A percentile compares a stretch with the other conserved stretches of the same genome.
These are phyloP conservation scores for Meliscaeva auricollis DNA, from an alignment of 2,888 invertebrate species.

Conservation along the genomic window DNA sequence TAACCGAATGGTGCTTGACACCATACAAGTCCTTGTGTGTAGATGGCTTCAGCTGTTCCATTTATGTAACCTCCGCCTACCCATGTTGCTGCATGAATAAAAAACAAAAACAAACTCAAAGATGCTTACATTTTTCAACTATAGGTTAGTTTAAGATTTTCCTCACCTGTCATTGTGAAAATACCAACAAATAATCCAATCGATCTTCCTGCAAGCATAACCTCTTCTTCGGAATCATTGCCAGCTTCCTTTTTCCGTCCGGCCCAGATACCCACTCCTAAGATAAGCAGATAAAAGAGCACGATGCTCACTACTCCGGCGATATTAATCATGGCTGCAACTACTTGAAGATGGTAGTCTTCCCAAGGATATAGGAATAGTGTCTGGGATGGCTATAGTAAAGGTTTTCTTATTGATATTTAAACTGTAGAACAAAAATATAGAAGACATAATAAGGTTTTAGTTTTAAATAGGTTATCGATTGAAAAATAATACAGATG, in stretches of 20 bases:
- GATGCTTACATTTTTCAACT: slow-evolving; percentile 1
- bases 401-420: slow-evolving; percentile 47
- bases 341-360: slow-evolving; percentile 15
- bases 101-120: neutral
- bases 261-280: slow-evolving; percentile 98
- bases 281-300: slow-evolving; percentile 97
- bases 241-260: slow-evolving; percentile 95
- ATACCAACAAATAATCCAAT: slow-evolving; percentile 98
- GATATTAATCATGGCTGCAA: slow-evolving; percentile 91
- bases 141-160: neutral
- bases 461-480: neutral
- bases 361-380: slow-evolving; percentile 18
- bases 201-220: slow-evolving; percentile 99
- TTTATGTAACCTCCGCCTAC: slow-evolving; percentile 99
- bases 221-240: slow-evolving; percentile 97
- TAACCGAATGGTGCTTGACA: slow-evolving; percentile 99
- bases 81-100: slow-evolving; percentile 93
- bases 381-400: slow-evolving; percentile 27
- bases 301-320: slow-evolving; percentile 97
- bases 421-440: slow-evolving; percentile 21
- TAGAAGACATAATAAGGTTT: neutral
- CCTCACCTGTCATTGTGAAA: slow-evolving; percentile 98
- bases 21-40: slow-evolving; percentile 96
- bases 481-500: neutral
- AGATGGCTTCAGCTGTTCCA: slow-evolving; percentile 98